Evolutionary conservation across 1,140 invertebrate species (phyloP).

Genomic region (Coelopa frigida): DNA sequence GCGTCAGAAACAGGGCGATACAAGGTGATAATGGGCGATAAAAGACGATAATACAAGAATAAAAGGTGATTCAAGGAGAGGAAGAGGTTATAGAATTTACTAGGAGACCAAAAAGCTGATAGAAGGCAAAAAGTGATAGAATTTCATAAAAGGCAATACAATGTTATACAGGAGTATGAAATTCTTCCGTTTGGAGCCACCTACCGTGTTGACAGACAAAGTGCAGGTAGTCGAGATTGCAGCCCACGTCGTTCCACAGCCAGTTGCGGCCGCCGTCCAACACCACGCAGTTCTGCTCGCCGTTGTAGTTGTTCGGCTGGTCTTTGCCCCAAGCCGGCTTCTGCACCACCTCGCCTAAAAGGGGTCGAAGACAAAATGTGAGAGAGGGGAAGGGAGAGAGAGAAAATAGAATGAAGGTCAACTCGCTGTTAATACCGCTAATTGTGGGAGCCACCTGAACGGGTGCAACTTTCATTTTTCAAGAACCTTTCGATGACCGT

Average conservation of each 20-base stretch:
- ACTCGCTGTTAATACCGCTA: neutral
- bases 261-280: conserved; percentile 81
- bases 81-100: neutral
- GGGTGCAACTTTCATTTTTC: too few relatives aligned
- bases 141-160: neutral
- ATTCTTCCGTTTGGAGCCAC: conserved; percentile 42
- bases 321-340: conserved; percentile 85
- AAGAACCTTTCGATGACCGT: too few relatives aligned
- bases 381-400: neutral
- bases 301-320: conserved; percentile 92
- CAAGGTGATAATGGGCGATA: neutral
- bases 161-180: neutral
- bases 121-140: conserved; percentile 1
- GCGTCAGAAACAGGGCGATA: neutral
- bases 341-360: conserved; percentile 62
- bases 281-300: conserved; percentile 89
- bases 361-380: too few relatives aligned
- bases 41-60: neutral
- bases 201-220: conserved; percentile 89
- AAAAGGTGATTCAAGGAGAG: neutral
- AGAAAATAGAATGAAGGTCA: neutral
- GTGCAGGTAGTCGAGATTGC: conserved; percentile 83
- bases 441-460: too few relatives aligned
- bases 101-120: neutral
- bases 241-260: conserved; percentile 93